Evolutionary conservation across 1,140 invertebrate species (phyloP).

Genomic region (Euwallacea fornicatus): DNA sequence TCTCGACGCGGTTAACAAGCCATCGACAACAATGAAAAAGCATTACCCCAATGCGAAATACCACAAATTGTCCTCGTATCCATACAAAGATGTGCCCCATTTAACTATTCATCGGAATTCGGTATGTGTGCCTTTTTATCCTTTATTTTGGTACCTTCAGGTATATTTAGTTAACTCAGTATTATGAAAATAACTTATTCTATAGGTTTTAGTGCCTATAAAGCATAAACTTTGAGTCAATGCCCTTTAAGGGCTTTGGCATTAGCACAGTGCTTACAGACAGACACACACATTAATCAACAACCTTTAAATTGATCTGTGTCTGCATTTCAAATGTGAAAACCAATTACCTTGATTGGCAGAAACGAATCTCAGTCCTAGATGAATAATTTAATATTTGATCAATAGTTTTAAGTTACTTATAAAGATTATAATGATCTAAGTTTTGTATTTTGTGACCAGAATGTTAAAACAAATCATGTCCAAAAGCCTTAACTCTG

Average conservation of each 20-base stretch:
- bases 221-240: not conserved
- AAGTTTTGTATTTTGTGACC: no score
- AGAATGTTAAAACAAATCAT: no score
- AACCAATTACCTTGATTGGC: no score
- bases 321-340: not conserved
- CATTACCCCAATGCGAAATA: slow-evolving; percentile 42
- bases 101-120: slow-evolving; percentile 38
- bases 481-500: no score
- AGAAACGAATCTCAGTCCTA: no score
- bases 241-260: not conserved
- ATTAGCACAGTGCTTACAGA: not conserved
- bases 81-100: slow-evolving; percentile 42
- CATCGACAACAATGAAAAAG: slow-evolving; percentile 42
- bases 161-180: not conserved
- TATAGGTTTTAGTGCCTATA: not conserved
- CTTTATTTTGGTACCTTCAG: not conserved
- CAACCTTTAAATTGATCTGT: not conserved
- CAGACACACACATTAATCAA: not conserved
- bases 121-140: slow-evolving; percentile 27
- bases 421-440: no score
- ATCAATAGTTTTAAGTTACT: no score
- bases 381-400: no score
- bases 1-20: slow-evolving; percentile 4
- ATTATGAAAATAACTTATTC: not conserved
- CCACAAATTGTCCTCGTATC: slow-evolving; percentile 41